Conservation (phyloP, 2,797 vertebrate species). For the Sebastes variabilis region DNA sequence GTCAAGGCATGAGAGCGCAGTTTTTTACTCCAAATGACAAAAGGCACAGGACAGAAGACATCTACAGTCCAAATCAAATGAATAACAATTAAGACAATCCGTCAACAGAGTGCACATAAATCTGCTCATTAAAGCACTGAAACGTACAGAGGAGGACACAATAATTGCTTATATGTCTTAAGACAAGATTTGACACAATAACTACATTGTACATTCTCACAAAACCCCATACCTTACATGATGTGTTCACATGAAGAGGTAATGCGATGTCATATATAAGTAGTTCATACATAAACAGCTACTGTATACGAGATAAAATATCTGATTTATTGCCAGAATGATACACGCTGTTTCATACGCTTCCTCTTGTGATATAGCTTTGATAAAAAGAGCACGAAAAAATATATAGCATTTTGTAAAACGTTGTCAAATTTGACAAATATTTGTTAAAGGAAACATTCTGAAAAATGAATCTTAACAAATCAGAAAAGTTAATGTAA, state of each 20-base stretch:
- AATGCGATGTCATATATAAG: conserved; percentile 50
- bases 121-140: conserved; percentile 45
- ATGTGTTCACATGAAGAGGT: conserved; percentile 59
- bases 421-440: conserved; percentile 36
- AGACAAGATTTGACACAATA: conserved; percentile 58
- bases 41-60: conserved; percentile 69
- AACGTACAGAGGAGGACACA: conserved; percentile 63
- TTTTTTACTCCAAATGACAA: conserved; percentile 56
- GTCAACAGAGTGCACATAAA: conserved; percentile 55
- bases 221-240: conserved; percentile 54
- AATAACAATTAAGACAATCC: conserved; percentile 38
- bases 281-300: conserved; percentile 49
- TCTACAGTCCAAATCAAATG: conserved; percentile 51
- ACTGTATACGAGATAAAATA: conserved; percentile 45
- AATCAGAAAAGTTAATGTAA: conserved; percentile 55
- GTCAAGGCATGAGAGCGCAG: conserved; percentile 28
- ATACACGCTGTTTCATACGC: conserved; percentile 27
- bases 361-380: conserved; percentile 41
- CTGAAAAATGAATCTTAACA: conserved; percentile 45
- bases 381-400: conserved; percentile 68
- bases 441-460: conserved; percentile 41
- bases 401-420: conserved; percentile 63
- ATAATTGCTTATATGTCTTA: conserved; percentile 55
- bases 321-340: conserved; percentile 70
- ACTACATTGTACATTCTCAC: conserved; percentile 66